Evolutionary conservation across 2,888 invertebrate genomes (phyloP).

Genomic region (Stomorhina lunata): DNA sequence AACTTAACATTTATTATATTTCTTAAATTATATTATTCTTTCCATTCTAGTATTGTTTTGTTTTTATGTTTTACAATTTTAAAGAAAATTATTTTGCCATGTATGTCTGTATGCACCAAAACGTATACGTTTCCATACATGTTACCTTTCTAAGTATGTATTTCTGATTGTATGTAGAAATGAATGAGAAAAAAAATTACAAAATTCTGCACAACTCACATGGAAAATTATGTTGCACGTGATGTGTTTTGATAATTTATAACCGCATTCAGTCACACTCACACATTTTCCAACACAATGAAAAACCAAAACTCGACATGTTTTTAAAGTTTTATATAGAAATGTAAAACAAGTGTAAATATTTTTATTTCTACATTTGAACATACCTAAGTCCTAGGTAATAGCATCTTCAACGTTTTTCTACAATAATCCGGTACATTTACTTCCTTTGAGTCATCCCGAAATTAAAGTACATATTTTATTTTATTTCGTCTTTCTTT

Average conservation of each 20-base stretch:
- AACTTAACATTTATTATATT: too few species aligned
- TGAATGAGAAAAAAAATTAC: too few species aligned
- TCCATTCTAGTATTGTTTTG: neutral
- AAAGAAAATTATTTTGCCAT: neutral
- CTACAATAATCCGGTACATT: slow-evolving; percentile 57
- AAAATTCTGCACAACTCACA: slow-evolving; percentile 71
- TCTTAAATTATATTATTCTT: neutral
- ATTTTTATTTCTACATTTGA: neutral
- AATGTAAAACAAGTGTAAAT: neutral
- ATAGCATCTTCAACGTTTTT: slow-evolving; percentile 25
- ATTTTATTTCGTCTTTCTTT: slow-evolving; percentile 2
- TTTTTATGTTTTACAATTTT: neutral
- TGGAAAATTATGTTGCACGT: slow-evolving; percentile 78
- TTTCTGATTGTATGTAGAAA: slow-evolving; percentile 12
- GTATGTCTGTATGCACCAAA: neutral
- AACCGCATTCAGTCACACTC: slow-evolving; percentile 61
- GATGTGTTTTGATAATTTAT: slow-evolving; percentile 75
- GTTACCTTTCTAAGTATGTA: neutral
- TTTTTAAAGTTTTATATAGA: neutral
- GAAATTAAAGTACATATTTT: slow-evolving; percentile 49
- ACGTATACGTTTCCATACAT: neutral
- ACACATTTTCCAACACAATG: too few species aligned
- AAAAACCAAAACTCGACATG: slow-evolving; percentile 2
- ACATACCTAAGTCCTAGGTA: neutral
- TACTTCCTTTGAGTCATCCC: slow-evolving; percentile 35